phyloP scores from a whole-genome alignment of 2,797 vertebrate species.

The Clarias pachynema region DNA sequence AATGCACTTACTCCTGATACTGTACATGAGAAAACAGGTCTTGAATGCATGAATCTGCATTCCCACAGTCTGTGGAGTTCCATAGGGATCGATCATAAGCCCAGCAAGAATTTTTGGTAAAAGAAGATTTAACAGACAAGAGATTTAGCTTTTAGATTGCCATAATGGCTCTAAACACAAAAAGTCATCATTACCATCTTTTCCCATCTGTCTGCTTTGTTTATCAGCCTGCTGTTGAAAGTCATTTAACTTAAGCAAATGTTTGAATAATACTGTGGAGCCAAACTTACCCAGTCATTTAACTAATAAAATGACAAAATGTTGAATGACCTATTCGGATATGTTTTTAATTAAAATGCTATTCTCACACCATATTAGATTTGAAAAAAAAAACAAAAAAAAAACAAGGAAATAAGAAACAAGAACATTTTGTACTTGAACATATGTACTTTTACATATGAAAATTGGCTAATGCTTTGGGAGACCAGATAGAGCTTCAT shows the following conservation, averaged over 20 bases:
- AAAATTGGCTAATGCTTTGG: not conserved
- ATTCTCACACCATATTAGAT: not conserved
- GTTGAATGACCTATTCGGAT: not conserved
- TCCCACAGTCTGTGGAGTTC: slow-evolving; percentile 53
- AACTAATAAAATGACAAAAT: slow-evolving; percentile 3
- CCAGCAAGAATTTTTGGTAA: slow-evolving; percentile 23
- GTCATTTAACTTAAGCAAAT: slow-evolving; percentile 1
- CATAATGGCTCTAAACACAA: slow-evolving; percentile 25
- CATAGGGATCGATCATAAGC: slow-evolving; percentile 49
- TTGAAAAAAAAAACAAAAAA: not conserved
- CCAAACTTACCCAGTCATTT: not conserved
- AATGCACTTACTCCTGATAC: slow-evolving; percentile 30
- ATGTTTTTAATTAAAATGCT: not conserved
- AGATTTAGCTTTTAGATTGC: slow-evolving; percentile 14
- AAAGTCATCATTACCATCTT: slow-evolving; percentile 25
- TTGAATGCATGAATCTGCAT: slow-evolving; percentile 43
- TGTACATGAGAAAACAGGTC: slow-evolving; percentile 60
- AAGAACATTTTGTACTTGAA: not conserved
- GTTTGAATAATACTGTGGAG: not conserved
- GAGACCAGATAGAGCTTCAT: slow-evolving; percentile 17
- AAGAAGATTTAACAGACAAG: slow-evolving; percentile 21
- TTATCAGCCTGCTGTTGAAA: slow-evolving; percentile 27
- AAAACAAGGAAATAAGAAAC: not conserved
- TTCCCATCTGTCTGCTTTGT: slow-evolving; percentile 14
- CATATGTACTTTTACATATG: not conserved